Conservation (phyloP, 2,888 invertebrate species). For the Lasioglossum marginatum region DNA sequence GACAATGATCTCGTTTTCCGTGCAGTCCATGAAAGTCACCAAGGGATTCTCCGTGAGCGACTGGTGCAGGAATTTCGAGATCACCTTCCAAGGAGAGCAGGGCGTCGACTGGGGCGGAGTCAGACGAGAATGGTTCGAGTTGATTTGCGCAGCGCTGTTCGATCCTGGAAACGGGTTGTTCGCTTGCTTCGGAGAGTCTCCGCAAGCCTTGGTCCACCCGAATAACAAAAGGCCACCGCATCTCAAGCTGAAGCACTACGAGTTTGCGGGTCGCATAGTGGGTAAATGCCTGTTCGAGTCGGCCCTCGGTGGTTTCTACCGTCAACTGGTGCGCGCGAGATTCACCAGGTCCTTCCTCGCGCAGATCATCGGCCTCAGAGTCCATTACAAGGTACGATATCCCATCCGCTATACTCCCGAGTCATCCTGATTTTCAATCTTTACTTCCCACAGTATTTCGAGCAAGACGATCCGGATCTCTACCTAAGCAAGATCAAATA, state of each 20-base stretch:
- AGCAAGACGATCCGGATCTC: conserved; percentile 97
- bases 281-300: conserved; percentile 98
- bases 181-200: conserved; percentile 93
- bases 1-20: background rate
- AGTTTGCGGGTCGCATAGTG: conserved; percentile 96
- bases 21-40: conserved; percentile 92
- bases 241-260: conserved; percentile 94
- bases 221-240: conserved; percentile 91
- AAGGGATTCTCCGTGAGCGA: conserved; percentile 94
- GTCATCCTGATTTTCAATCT: background rate
- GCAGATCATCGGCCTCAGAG: conserved; percentile 96
- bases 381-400: conserved; percentile 92
- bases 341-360: conserved; percentile 97
- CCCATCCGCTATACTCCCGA: background rate
- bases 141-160: conserved; percentile 94
- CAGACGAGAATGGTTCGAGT: conserved; percentile 97
- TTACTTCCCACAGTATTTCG: conserved; percentile 90
- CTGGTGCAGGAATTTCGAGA: conserved; percentile 98
- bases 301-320: conserved; percentile 94
- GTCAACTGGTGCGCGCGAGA: conserved; percentile 95
- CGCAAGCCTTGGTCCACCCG: conserved; percentile 95
- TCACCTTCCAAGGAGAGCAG: conserved; percentile 97
- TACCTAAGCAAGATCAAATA: conserved; percentile 97
- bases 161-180: conserved; percentile 94
- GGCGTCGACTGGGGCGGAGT: conserved; percentile 98